Evolutionary conservation across 2,113 vertebrate species (phyloP).

Genomic region (Odontesthes bonariensis): DNA sequence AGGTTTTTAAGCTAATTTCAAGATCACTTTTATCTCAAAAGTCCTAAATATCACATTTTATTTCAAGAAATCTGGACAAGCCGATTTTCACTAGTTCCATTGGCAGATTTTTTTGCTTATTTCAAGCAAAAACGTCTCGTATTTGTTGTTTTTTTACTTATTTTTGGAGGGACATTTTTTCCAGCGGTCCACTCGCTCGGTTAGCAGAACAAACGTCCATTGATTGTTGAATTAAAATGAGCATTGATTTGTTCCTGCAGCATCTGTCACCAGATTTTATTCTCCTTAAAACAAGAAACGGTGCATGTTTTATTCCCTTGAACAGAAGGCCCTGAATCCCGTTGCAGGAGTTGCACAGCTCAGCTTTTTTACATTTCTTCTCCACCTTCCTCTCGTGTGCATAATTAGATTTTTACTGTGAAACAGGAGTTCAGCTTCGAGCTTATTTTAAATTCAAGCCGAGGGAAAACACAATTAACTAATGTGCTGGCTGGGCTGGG

Average conservation of each 20-base stretch:
- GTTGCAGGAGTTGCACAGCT: constrained; percentile 65
- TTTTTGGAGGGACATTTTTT: no score
- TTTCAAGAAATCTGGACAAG: no score
- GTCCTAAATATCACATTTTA: no score
- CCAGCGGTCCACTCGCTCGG: not conserved
- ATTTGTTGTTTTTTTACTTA: no score
- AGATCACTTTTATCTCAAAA: no score
- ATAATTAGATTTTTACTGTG: constrained; percentile 44
- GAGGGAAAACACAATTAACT: not conserved
- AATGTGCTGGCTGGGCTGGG: not conserved
- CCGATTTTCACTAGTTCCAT: no score
- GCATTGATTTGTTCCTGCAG: not conserved
- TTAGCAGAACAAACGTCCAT: not conserved
- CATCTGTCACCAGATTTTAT: constrained; percentile 8
- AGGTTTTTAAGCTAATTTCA: no score
- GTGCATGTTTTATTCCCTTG: constrained; percentile 31
- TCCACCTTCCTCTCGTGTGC: constrained; percentile 5
- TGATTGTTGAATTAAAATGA: constrained; percentile 1
- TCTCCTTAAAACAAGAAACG: not conserved
- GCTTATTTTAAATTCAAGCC: constrained; percentile 9
- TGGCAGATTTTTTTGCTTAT: no score
- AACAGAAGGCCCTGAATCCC: constrained; percentile 45
- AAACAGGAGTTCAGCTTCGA: constrained; percentile 22
- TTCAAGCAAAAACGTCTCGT: no score
- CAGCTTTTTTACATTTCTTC: constrained; percentile 55